phyloP scores from a whole-genome alignment of 2,797 vertebrate species.

The Sternotherus odoratus region DNA sequence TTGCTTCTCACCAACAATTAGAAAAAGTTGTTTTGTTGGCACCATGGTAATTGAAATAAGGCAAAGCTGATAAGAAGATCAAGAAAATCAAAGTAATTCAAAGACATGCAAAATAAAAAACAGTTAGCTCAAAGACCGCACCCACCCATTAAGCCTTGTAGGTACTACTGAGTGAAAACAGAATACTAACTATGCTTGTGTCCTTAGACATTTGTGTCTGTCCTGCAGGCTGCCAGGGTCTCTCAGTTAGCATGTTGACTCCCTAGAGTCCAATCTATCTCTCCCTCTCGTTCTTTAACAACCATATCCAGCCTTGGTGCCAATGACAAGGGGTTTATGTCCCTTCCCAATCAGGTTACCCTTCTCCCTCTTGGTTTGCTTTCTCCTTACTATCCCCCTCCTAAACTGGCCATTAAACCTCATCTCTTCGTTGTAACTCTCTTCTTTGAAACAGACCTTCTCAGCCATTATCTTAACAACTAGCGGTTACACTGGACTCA shows the following conservation, averaged over 20 bases:
- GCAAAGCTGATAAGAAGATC: not conserved
- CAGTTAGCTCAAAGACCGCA: not conserved
- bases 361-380: not conserved
- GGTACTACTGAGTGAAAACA: not conserved
- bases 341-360: not conserved
- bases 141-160: not conserved
- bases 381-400: not conserved
- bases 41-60: not conserved
- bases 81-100: not conserved
- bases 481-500: not conserved
- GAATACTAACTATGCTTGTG: not conserved
- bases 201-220: not conserved
- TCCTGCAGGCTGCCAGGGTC: not conserved
- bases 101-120: not conserved
- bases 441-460: not conserved
- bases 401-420: not conserved
- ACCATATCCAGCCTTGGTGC: rapidly evolving
- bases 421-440: not conserved
- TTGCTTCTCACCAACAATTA: not conserved
- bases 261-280: not conserved
- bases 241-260: not conserved
- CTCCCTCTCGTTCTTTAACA: not conserved
- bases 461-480: not conserved
- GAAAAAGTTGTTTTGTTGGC: too few relatives aligned
- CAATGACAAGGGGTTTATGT: not conserved